phyloP scores from a whole-genome alignment of 2,113 vertebrate genomes.

The Marcusenius ussheri region DNA sequence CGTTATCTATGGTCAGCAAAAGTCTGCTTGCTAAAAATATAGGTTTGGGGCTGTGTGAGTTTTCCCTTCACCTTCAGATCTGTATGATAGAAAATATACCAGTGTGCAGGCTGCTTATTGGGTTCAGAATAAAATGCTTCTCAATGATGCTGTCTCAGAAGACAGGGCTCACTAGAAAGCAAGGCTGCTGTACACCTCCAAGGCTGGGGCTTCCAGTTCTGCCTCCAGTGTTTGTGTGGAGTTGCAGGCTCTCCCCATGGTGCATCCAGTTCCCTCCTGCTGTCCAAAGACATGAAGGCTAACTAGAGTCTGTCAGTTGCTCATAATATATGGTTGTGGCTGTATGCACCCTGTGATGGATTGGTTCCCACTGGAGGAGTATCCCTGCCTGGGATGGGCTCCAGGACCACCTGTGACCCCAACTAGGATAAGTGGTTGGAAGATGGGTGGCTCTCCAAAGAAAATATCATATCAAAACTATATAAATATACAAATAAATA shows the following conservation, averaged over 20 bases:
- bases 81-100: background rate
- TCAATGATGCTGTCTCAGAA: background rate
- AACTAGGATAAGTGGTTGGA: background rate
- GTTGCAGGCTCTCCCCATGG: background rate
- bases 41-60: background rate
- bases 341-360: background rate
- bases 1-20: background rate
- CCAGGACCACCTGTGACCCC: background rate
- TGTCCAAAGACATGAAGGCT: background rate
- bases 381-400: background rate
- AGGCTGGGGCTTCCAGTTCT: background rate
- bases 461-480: background rate
- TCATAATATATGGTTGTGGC: background rate
- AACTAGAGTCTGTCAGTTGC: background rate
- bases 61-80: background rate
- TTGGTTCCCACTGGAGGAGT: background rate
- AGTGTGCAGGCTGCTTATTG: background rate
- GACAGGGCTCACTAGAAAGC: background rate
- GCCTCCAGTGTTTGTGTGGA: background rate
- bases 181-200: background rate
- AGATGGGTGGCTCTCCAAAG: background rate
- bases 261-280: background rate
- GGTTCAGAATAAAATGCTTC: background rate
- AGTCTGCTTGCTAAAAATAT: background rate
- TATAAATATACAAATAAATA: background rate